Conservation (phyloP, 2,888 invertebrate genomes). For the Netelia virgata region DNA sequence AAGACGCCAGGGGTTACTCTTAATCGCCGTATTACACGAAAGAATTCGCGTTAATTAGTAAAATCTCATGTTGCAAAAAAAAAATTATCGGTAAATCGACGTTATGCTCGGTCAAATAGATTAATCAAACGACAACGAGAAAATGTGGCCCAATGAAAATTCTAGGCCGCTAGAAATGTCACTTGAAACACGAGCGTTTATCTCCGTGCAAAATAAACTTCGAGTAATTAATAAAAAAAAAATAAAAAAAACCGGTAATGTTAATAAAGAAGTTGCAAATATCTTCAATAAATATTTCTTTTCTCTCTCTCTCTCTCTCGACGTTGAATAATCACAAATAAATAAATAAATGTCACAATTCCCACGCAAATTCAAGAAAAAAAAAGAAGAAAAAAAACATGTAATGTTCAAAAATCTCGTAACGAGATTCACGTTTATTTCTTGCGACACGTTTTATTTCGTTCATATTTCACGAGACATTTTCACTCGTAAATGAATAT, state of each 20-base stretch:
- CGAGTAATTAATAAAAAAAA: too few relatives aligned
- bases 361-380: background rate
- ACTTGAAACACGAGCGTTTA: conserved; percentile 17
- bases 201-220: conserved; percentile 16
- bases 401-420: background rate
- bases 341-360: background rate
- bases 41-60: background rate
- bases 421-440: background rate
- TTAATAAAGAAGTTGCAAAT: too few relatives aligned
- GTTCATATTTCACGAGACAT: conserved; percentile 8
- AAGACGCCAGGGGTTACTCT: background rate
- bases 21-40: background rate
- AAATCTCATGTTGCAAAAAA: background rate
- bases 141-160: conserved; percentile 55
- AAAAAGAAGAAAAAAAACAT: too few relatives aligned
- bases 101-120: background rate
- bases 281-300: too few relatives aligned
- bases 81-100: background rate
- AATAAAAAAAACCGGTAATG: too few relatives aligned
- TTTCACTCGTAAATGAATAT: conserved; percentile 1
- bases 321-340: background rate
- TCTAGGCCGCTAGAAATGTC: conserved; percentile 53
- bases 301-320: background rate
- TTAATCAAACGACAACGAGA: conserved; percentile 28
- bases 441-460: background rate